Evolutionary conservation across 2,113 vertebrate genomes (phyloP).

Genomic region (zebrafish (Danio rerio)): GRCz12tu NC_133185.1:35544501-35545000

Average conservation of each 20-base stretch:
- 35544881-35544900: neutral
- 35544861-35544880: neutral
- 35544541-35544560: conserved; percentile 45
- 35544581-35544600: conserved; percentile 3
- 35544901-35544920: neutral
- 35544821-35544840: neutral
- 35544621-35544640: neutral
- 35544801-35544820: neutral
- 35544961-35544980: no score
- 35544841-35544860: neutral
- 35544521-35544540: conserved; percentile 42
- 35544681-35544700: neutral
- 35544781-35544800: neutral
- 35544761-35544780: neutral
- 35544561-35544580: conserved; percentile 23
- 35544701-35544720: neutral
- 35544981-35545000: no score
- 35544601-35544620: conserved; percentile 12
- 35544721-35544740: neutral
- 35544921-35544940: no score
- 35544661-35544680: neutral
- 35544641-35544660: neutral
- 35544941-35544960: no score
- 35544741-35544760: neutral
- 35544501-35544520: conserved; percentile 22